These are phyloP conservation scores for Styela plicata DNA, from an alignment of 23 tunicate genomes.

Conservation along the genomic window DNA sequence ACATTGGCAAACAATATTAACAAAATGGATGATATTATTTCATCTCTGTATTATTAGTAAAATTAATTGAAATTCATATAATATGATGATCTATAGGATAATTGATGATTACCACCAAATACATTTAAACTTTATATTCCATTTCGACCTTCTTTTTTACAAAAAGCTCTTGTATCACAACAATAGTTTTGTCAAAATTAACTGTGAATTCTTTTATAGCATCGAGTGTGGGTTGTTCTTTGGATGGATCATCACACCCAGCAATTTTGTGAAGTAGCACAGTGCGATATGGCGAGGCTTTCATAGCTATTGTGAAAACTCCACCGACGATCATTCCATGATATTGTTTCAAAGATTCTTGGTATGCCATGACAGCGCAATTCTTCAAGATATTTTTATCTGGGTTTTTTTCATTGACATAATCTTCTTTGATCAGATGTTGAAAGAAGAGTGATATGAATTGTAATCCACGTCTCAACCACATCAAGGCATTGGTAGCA, in stretches of 20 bases:
- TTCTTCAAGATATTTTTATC: slow-evolving; percentile 49
- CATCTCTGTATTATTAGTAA: too few relatives aligned
- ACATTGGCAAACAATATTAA: too few relatives aligned
- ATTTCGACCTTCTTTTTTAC: slow-evolving; percentile 63
- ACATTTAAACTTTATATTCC: slow-evolving; percentile 37
- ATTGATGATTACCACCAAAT: too few relatives aligned
- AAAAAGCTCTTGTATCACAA: slow-evolving; percentile 46
- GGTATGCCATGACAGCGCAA: slow-evolving; percentile 69
- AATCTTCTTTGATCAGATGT: slow-evolving; percentile 73
- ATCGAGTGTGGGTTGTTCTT: slow-evolving; percentile 34
- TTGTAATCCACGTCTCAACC: slow-evolving; percentile 90
- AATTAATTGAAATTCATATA: too few relatives aligned
- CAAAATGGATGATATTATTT: too few relatives aligned
- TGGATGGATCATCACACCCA: slow-evolving; percentile 28
- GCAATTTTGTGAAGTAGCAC: slow-evolving; percentile 47
- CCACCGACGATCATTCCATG: slow-evolving; percentile 85
- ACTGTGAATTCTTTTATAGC: slow-evolving; percentile 32
- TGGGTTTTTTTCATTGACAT: slow-evolving; percentile 31
- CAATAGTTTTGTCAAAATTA: slow-evolving; percentile 67
- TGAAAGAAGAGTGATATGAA: slow-evolving; percentile 74
- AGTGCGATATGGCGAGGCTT: slow-evolving; percentile 66
- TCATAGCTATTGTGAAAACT: slow-evolving; percentile 72
- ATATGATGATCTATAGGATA: too few relatives aligned
- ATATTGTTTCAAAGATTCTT: slow-evolving; percentile 57
- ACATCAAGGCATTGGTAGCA: slow-evolving; percentile 98